A percentile compares a stretch with the other conserved stretches of the same genome.
These are phyloP conservation scores for Anniella stebbinsi DNA, from an alignment of 2,797 vertebrate genomes.

Conservation along the genomic window DNA sequence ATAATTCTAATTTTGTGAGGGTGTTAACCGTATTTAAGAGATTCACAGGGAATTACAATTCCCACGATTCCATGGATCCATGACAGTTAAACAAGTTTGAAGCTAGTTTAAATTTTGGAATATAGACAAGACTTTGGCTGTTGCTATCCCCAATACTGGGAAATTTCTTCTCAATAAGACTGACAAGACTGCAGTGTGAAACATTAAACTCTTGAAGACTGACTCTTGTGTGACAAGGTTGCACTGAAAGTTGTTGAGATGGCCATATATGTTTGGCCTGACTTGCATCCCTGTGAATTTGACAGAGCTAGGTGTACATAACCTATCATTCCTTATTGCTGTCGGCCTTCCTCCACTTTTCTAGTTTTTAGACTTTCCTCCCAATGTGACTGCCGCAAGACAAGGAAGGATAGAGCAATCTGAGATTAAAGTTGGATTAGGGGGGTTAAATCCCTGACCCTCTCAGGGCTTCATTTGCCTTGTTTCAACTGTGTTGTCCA, in stretches of 20 bases:
- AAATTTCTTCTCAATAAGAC: not conserved
- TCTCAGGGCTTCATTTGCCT: constrained; percentile 20
- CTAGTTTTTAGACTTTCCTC: constrained; percentile 4
- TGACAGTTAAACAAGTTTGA: not conserved
- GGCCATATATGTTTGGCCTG: not conserved
- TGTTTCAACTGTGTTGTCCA: constrained; percentile 18
- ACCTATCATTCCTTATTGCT: not conserved
- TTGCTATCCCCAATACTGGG: not conserved
- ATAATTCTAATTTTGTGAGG: not conserved
- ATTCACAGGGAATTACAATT: not conserved
- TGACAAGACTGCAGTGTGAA: not conserved
- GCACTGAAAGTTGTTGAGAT: not conserved
- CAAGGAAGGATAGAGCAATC: constrained; percentile 27
- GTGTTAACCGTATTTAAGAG: not conserved
- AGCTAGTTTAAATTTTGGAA: not conserved
- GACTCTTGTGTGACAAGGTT: not conserved
- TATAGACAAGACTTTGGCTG: not conserved
- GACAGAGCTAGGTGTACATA: not conserved
- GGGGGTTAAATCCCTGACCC: constrained; percentile 21
- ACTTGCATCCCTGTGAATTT: constrained; percentile 9
- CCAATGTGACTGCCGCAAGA: not conserved
- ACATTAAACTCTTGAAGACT: not conserved
- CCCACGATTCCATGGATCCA: not conserved
- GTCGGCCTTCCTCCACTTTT: not conserved
- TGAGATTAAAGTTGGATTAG: constrained; percentile 39